phyloP scores from a whole-genome alignment of 2,113 vertebrate species.

The Antechinus stuartii region DNA sequence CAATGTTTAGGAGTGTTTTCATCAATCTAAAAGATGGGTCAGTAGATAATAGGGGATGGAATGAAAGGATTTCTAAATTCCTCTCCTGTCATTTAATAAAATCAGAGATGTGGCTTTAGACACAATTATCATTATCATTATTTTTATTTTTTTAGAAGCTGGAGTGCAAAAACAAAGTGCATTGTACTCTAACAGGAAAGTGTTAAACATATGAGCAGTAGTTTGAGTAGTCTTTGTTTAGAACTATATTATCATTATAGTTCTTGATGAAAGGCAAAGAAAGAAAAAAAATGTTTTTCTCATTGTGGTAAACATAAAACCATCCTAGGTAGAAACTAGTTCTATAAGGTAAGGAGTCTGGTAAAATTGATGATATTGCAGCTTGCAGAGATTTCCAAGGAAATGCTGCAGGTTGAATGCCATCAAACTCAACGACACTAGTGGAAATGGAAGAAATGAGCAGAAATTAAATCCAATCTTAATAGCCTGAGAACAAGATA shows the following conservation, averaged over 20 bases:
- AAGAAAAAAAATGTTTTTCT: conserved; percentile 28
- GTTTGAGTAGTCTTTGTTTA: neutral
- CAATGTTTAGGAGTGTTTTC: neutral
- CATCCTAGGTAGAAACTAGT: too few species aligned
- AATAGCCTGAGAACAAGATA: conserved; percentile 59
- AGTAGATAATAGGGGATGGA: too few species aligned
- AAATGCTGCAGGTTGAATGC: conserved; percentile 41
- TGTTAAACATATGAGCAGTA: neutral
- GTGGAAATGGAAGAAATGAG: conserved; percentile 40
- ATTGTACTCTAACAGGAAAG: neutral
- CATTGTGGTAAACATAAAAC: neutral
- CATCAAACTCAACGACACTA: conserved; percentile 14
- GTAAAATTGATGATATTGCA: neutral
- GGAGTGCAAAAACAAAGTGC: neutral
- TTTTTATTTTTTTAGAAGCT: neutral
- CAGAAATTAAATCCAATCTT: conserved; percentile 65
- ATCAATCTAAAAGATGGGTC: neutral
- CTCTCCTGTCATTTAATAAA: neutral
- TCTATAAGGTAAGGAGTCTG: conserved; percentile 18
- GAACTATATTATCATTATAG: neutral
- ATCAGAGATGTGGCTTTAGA: neutral
- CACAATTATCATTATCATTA: neutral
- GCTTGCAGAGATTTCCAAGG: neutral
- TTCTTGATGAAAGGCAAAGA: neutral
- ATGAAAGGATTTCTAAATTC: neutral